Evolutionary conservation across 1,140 invertebrate species (phyloP), one percentile per base, ranked within the genome.

Genomic region (Lasaia peninsularis): DNA sequence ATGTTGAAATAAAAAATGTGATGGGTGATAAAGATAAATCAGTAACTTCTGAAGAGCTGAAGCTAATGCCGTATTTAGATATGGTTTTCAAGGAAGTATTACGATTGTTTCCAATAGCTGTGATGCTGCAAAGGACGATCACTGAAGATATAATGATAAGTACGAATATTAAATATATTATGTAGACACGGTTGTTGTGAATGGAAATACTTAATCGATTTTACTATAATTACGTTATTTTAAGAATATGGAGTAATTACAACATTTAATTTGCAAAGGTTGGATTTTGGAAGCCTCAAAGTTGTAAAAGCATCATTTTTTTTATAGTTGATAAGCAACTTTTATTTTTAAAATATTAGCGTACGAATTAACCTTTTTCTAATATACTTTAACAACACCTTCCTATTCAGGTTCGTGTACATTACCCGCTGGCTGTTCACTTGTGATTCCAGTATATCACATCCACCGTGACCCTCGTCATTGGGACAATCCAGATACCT

Each of bases 401-500:
- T n/a, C n/a, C n/a, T 28, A 78, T 75, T 14, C 56, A 91, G 90
- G 83, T 63, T 73, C 83, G n/a, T 88, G 89, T 49, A 75, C 80
- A 0, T 66, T 92, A 0, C 91, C 91, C 16, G 91, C 90, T 52
- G 93, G 92, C 1, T 72, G 73, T 10, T 81, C 80, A 0, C 53
- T 86, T 0, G 63, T 78, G 2, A 56, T 77, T 4, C 74, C 78
- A 2, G 67, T 85, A 32, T 79, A 77, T 48, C 70, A 78, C 34
- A 49, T 88, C 2, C 83, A 85, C 35, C 70, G 83, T 0, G 69
- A 80, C 37, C 66, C 69, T 16, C 65, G 71, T 10, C 74, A 69
- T 56, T 88, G 83, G 83, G 59, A 56, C 4, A 55, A 74, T 1
- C 75, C 81, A 1, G 63, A 85, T 11, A 58, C 56, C 5, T 95